Evolutionary conservation across 2,888 invertebrate species (phyloP).

Genomic region (Drosophila falleni): DNA sequence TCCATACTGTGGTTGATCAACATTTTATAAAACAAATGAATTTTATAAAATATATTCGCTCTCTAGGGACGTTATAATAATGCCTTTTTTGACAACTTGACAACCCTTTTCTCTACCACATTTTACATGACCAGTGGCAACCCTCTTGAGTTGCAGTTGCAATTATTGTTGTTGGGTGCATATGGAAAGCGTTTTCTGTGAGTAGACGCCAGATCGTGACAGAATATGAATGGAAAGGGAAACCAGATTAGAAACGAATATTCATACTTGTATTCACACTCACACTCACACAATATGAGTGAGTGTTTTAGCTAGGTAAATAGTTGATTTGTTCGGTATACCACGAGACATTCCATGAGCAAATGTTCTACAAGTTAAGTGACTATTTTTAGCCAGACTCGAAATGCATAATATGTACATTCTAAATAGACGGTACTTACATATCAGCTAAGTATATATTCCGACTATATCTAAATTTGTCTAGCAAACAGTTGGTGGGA

Average conservation of each 20-base stretch:
- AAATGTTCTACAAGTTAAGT: slow-evolving; percentile 28
- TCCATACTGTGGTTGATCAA: too few species aligned
- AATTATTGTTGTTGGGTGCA: slow-evolving; percentile 6
- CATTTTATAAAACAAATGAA: too few species aligned
- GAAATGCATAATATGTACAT: slow-evolving; percentile 42
- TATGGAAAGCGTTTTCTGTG: neutral
- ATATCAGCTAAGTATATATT: slow-evolving; percentile 19
- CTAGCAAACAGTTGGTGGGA: slow-evolving; percentile 28
- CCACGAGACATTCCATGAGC: slow-evolving; percentile 43
- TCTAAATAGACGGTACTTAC: slow-evolving; percentile 19
- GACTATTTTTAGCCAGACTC: slow-evolving; percentile 49
- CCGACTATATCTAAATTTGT: slow-evolving; percentile 37
- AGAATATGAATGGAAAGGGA: slow-evolving; percentile 69
- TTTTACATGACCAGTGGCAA: neutral
- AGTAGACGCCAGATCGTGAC: slow-evolving; percentile 54
- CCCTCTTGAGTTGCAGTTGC: neutral
- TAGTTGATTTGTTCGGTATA: slow-evolving; percentile 11
- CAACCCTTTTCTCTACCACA: neutral
- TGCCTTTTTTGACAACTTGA: too few species aligned
- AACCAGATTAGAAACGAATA: slow-evolving; percentile 51
- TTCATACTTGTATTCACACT: neutral
- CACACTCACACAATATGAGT: neutral
- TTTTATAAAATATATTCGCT: too few species aligned
- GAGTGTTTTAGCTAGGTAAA: slow-evolving; percentile 18
- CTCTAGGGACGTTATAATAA: too few species aligned